Percentiles rank a stretch among this genome's conserved stretches.
phyloP scores from a whole-genome alignment of 2,113 vertebrate species.

The Rousettus leschenaultii region DNA sequence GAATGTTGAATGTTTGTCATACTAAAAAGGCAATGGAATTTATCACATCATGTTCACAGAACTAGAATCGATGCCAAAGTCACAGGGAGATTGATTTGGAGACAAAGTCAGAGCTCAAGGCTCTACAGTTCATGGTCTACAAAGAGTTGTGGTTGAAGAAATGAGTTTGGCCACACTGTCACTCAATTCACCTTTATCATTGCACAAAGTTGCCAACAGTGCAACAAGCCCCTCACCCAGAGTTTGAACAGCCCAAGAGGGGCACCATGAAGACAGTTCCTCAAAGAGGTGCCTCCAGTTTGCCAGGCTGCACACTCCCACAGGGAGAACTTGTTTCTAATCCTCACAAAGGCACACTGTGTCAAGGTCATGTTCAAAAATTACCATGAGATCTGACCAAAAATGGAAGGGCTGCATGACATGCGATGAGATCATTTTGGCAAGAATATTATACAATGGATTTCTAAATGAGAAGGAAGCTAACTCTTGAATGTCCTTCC shows the following conservation, averaged over 20 bases:
- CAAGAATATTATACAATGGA: not conserved
- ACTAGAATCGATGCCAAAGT: not conserved
- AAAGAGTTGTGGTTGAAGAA: not conserved
- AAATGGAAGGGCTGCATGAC: not conserved
- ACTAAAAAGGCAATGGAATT: not conserved
- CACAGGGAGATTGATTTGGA: not conserved
- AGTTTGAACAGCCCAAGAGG: not conserved
- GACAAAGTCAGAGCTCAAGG: not conserved
- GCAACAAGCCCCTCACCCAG: too few relatives aligned
- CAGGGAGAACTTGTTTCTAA: not conserved
- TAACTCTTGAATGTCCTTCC: not conserved
- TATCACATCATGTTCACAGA: not conserved
- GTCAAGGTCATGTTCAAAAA: not conserved
- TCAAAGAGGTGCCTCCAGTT: not conserved
- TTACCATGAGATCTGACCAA: not conserved
- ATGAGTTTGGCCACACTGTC: not conserved
- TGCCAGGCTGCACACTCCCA: not conserved
- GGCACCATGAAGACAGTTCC: not conserved
- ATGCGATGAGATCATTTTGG: not conserved
- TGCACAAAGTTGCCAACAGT: not conserved
- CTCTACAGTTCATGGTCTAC: not conserved
- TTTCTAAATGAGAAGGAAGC: not conserved
- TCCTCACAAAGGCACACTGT: not conserved
- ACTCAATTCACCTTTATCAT: not conserved
- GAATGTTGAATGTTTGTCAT: not conserved